These are phyloP conservation scores for Acrossocheilus wenchowensis DNA, from an alignment of 2,797 vertebrate genomes.

Conservation along the genomic window DNA sequence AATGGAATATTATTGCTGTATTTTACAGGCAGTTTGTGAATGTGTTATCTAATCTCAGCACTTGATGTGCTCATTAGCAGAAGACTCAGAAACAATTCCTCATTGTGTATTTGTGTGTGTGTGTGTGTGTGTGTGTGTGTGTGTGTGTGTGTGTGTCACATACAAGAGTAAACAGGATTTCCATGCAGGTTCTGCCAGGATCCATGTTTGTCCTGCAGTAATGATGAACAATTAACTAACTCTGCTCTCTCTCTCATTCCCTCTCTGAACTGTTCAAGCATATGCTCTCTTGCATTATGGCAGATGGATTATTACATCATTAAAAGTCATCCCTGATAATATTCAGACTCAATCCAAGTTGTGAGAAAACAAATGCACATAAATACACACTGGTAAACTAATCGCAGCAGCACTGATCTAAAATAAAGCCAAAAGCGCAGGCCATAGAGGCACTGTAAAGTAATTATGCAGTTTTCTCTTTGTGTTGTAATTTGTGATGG, in stretches of 20 bases:
- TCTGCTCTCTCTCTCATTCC: slow-evolving; percentile 19
- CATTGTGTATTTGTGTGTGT: slow-evolving; percentile 50
- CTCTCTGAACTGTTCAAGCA: slow-evolving; percentile 19
- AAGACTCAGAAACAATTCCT: slow-evolving; percentile 48
- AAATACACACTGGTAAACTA: background rate
- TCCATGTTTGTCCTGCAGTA: slow-evolving; percentile 53
- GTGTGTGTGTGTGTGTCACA: no score
- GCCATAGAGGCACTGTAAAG: background rate
- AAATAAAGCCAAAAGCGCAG: background rate
- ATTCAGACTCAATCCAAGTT: background rate
- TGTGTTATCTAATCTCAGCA: slow-evolving; percentile 27
- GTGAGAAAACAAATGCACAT: slow-evolving; percentile 3
- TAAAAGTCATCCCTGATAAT: slow-evolving; percentile 30
- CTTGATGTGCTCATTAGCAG: slow-evolving; percentile 61
- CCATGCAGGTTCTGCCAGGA: slow-evolving; percentile 51
- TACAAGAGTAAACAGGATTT: slow-evolving; percentile 45
- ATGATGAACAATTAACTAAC: slow-evolving; percentile 53
- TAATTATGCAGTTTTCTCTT: background rate
- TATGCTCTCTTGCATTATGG: slow-evolving; percentile 21
- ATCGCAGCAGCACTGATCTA: background rate
- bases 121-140: background rate
- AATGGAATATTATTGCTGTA: background rate
- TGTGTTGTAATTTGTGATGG: slow-evolving; percentile 1
- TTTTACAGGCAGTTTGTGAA: slow-evolving; percentile 33
- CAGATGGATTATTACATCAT: slow-evolving; percentile 30